Base-by-base conservation (phyloP, 2,888 invertebrate genomes). In the Lissocephala sabroskyi region DNA sequence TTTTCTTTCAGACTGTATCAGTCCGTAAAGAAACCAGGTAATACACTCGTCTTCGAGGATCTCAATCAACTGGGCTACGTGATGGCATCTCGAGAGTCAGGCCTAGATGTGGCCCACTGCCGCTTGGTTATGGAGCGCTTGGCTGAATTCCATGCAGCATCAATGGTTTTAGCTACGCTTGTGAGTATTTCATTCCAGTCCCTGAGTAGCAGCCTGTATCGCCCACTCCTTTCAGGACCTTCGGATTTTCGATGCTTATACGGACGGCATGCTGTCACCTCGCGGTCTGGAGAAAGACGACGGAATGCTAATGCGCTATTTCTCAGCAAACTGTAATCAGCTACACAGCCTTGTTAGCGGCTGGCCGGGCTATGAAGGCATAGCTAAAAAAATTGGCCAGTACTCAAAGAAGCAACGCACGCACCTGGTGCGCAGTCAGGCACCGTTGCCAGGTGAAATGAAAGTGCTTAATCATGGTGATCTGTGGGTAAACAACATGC, bases 121-220 rank as follows among this genome's bases (percentile, higher is more conserved):
- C 71, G 83, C n/a, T 40, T 87, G 35, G 86, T 87, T 1, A 73
- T 88, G 43, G 82, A 84, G 48, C 86, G 86, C 56, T 71, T 89
- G 52, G 88, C 86, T 1, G 84, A 82, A 56, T 86, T 87, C 59
- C 89, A 89, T 66, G 88, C 87, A 1, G 79, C 84, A 5, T 87
- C 88, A 0, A 84, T 88, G 43, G 85, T 85, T 29, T 62, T 87
- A 39, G 84, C 82, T 17, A 82, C 86, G 64, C 84, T 86, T 82
- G 88, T 87, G 79, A 66, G 52, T 46, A 9, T 11, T 6, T 9
- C 1, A 13, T n/a, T n/a, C n/a, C n/a, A n/a, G n/a, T n/a, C n/a
- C n/a, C n/a, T n/a, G n/a, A n/a, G n/a, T n/a, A n/a, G n/a, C n/a
- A n/a, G n/a, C n/a, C n/a, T n/a, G n/a, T n/a, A 11, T 18, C 1